Conservation (phyloP, 2,797 vertebrate genomes). For the Serranus cabrilla region DNA sequence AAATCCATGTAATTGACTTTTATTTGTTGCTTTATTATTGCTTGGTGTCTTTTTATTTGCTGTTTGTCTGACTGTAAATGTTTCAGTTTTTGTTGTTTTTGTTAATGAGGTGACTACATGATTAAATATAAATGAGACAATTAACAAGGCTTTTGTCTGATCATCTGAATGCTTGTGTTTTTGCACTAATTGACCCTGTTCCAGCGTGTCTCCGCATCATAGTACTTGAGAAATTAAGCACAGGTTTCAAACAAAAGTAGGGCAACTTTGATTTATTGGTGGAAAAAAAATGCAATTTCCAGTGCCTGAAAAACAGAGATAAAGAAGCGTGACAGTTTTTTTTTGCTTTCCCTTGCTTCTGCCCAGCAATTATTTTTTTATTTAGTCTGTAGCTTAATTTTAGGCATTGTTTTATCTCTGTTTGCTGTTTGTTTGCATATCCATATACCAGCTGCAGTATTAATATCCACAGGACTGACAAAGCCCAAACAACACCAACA, state of each 20-base stretch:
- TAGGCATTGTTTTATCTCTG: background rate
- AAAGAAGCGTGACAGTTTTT: background rate
- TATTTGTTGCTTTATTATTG: too few species aligned
- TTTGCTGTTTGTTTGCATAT: background rate
- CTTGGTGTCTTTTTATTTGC: too few species aligned
- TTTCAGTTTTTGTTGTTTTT: too few species aligned
- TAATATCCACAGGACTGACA: background rate
- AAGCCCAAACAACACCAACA: background rate
- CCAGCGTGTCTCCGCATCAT: too few species aligned
- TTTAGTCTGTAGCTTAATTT: background rate
- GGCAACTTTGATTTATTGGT: background rate
- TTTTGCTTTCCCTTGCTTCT: background rate
- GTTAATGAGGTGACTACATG: too few species aligned
- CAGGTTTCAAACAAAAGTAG: background rate
- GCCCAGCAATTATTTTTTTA: background rate
- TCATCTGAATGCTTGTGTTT: too few species aligned
- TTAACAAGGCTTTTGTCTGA: too few species aligned
- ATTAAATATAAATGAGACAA: too few species aligned
- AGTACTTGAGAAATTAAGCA: too few species aligned
- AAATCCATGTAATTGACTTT: too few species aligned
- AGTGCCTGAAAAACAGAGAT: background rate
- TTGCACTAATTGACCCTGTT: too few species aligned
- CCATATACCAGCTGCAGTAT: slow-evolving; percentile 1
- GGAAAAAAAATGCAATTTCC: background rate
- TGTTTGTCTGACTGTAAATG: too few species aligned